Evolutionary conservation across 2,888 invertebrate species (phyloP).

Genomic region (Clunio marinus): DNA sequence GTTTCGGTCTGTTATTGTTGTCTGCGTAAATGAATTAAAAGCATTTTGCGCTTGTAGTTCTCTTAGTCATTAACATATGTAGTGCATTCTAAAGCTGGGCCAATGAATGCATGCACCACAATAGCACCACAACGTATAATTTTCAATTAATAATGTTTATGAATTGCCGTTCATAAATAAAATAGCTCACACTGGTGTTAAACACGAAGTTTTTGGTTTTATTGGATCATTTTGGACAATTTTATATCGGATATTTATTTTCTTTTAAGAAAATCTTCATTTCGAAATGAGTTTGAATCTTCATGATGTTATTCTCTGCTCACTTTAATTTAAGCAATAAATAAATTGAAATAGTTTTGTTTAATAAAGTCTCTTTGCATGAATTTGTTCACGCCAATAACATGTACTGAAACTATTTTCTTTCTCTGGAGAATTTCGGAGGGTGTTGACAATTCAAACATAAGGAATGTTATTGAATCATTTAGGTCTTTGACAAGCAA

Average conservation of each 20-base stretch:
- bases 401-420: slow-evolving; percentile 12
- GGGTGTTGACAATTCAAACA: slow-evolving; percentile 13
- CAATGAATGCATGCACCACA: slow-evolving; percentile 18
- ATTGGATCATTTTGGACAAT: slow-evolving; percentile 4
- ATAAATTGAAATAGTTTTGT: slow-evolving; percentile 12
- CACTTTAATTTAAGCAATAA: too few species aligned
- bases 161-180: slow-evolving; percentile 3
- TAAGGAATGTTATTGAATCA: slow-evolving; percentile 5
- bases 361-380: not conserved
- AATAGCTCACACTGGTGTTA: slow-evolving; percentile 5
- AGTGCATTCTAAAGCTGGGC: not conserved
- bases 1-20: slow-evolving; percentile 20
- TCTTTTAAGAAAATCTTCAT: too few species aligned
- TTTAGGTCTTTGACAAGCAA: too few species aligned
- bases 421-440: not conserved
- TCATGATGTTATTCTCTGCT: too few species aligned
- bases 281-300: not conserved
- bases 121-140: slow-evolving; percentile 2
- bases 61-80: slow-evolving; percentile 23
- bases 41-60: slow-evolving; percentile 3
- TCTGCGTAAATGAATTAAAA: slow-evolving; percentile 14
- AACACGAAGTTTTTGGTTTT: slow-evolving; percentile 19
- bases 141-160: slow-evolving; percentile 21
- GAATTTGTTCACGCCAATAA: slow-evolving; percentile 5
- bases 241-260: too few species aligned